A percentile compares a stretch with the other conserved stretches of the same genome.
phyloP scores from a whole-genome alignment of 2,113 vertebrate genomes.

The Oncorhynchus clarkii region DNA sequence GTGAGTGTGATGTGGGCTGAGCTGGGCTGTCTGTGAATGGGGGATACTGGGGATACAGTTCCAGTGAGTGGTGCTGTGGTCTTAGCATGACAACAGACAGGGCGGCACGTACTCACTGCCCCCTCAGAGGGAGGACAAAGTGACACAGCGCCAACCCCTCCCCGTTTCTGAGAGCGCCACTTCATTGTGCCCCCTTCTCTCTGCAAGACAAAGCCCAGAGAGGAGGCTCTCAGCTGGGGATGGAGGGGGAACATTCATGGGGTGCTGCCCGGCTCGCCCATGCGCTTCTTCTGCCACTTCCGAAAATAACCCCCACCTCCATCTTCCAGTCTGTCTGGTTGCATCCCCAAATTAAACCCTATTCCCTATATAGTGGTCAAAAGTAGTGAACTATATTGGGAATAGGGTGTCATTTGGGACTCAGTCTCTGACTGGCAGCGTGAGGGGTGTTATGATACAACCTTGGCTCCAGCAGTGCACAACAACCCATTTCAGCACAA shows the following conservation, averaged over 20 bases:
- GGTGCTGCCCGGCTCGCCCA: slow-evolving; percentile 61
- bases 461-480: neutral
- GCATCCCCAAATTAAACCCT: no score
- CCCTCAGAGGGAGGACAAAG: slow-evolving; percentile 31
- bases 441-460: neutral
- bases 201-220: slow-evolving; percentile 51
- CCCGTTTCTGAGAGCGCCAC: slow-evolving; percentile 54
- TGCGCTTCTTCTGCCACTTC: slow-evolving; percentile 54
- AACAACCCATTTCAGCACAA: neutral
- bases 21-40: slow-evolving; percentile 41
- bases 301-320: slow-evolving; percentile 57
- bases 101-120: slow-evolving; percentile 48
- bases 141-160: slow-evolving; percentile 55
- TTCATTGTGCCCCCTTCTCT: slow-evolving; percentile 62
- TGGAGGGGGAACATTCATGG: slow-evolving; percentile 59
- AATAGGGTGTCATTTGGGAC: no score
- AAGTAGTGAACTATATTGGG: no score
- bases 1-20: slow-evolving; percentile 30
- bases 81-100: slow-evolving; percentile 74
- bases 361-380: no score
- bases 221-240: slow-evolving; percentile 62
- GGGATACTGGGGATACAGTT: slow-evolving; percentile 65
- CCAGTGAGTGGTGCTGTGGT: slow-evolving; percentile 62
- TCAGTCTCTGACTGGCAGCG: neutral
- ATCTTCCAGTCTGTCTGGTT: slow-evolving; percentile 50